Percentiles rank a stretch among this genome's conserved stretches.
These are phyloP conservation scores for Cossypha heuglini DNA, from an alignment of 2,797 vertebrate species.

Conservation along the genomic window DNA sequence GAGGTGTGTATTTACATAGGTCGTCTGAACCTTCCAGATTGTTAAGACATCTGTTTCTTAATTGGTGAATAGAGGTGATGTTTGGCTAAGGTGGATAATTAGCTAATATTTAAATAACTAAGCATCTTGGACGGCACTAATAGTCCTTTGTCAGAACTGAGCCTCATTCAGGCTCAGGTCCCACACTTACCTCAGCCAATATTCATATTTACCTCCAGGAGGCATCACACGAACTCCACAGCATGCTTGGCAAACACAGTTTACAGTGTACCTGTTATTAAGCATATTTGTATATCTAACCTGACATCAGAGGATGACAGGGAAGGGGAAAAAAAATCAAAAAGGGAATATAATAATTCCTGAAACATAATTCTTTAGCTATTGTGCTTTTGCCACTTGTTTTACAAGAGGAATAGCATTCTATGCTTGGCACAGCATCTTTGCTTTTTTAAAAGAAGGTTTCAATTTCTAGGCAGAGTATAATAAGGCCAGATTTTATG, in stretches of 20 bases:
- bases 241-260: accelerated
- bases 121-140: not conserved
- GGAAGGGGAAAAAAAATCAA: not conserved
- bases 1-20: not conserved
- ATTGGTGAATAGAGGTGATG: not conserved
- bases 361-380: not conserved
- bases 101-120: not conserved
- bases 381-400: not conserved
- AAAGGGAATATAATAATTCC: not conserved
- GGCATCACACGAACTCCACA: accelerated
- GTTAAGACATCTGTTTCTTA: not conserved
- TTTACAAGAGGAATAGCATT: not conserved
- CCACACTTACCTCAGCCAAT: not conserved
- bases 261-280: not conserved
- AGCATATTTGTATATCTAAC: not conserved
- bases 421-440: not conserved
- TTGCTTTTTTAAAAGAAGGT: not conserved
- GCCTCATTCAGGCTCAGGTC: not conserved
- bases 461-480: not conserved
- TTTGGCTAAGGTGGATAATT: not conserved
- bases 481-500: not conserved
- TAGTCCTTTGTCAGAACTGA: not conserved
- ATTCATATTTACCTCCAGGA: not conserved
- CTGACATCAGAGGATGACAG: not conserved
- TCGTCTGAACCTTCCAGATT: not conserved